Evolutionary conservation across 2,113 vertebrate genomes (phyloP), one percentile per base, ranked within the genome.

Genomic region (Baryphthengus martii): DNA sequence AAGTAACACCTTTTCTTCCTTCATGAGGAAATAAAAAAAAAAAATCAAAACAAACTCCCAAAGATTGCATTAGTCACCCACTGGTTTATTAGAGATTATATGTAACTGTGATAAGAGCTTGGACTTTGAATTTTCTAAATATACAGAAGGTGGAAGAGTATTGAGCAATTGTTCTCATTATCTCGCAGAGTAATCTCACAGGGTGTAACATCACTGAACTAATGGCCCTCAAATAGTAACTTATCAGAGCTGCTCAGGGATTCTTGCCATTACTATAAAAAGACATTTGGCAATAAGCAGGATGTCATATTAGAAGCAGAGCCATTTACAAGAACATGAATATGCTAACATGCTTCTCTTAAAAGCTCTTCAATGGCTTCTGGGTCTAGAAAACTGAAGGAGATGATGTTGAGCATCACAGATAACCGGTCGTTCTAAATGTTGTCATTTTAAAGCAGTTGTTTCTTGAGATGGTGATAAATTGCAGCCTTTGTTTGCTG

Each of bases 181-280:
- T 74, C 71, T 94, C 25, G 6, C 28, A 10, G 91, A 61, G 75
- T 72, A 56, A 63, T 89, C 91, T 76, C 78, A 13, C 65, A 75
- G 87, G 63, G 92, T 77, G 86, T 93, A 93, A 55, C 82, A 92
- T 94, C 5, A 3, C 68, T 87, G 89, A 92, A 88, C 76, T 91
- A 80, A 68, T 89, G 73, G 77, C 68, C 85, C 95, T 94, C 96
- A 92, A 97, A 97, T 89, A 98, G 89, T 72, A 93, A 93, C 80
- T 95, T 85, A 59, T 70, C 80, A 53, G 80, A 93, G 80, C 80
- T 86, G 85, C 74, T 59, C 37, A 18, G 87, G 93, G 84, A 92
- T 92, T 89, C 93, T 93, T 70, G 67, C 93, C 78, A 28, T 81
- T 78, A 44, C 88, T 95, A 77, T 89, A 95, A 91, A 92, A 96